Evolutionary conservation across 2,113 vertebrate genomes (phyloP).

Genomic region (Antechinus stuartii): DNA sequence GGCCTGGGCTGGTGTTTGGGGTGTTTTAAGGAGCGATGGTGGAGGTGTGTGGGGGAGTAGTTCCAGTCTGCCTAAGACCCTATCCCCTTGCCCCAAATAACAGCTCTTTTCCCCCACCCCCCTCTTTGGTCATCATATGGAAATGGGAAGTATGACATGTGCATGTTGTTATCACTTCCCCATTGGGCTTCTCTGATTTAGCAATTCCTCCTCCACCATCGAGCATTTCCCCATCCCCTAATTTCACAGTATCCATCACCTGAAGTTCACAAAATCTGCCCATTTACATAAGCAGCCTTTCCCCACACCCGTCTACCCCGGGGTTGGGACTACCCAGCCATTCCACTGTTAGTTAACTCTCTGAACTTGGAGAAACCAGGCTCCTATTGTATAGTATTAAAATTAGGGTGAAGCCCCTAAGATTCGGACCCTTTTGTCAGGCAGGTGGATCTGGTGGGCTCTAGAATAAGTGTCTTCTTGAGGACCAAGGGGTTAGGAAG

Average conservation of each 20-base stretch:
- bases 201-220: neutral
- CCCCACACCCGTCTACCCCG: too few species aligned
- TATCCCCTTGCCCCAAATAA: neutral
- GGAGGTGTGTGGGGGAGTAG: neutral
- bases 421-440: neutral
- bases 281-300: neutral
- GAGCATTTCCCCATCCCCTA: neutral
- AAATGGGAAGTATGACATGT: neutral
- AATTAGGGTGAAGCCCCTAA: neutral
- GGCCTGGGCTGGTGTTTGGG: neutral
- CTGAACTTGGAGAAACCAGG: neutral
- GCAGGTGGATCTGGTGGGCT: neutral
- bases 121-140: neutral
- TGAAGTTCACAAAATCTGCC: neutral
- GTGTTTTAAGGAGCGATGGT: neutral
- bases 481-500: neutral
- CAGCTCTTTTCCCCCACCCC: neutral
- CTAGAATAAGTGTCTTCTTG: neutral
- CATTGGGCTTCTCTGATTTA: neutral
- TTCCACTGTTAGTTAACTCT: neutral
- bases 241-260: neutral
- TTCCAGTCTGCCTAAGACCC: neutral
- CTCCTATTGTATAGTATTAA: neutral
- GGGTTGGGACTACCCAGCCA: neutral
- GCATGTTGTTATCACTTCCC: neutral